Percentiles rank a stretch among this genome's conserved stretches.
Conservation (phyloP, 2,113 vertebrate species). For the Lucifuga dentata region DNA sequence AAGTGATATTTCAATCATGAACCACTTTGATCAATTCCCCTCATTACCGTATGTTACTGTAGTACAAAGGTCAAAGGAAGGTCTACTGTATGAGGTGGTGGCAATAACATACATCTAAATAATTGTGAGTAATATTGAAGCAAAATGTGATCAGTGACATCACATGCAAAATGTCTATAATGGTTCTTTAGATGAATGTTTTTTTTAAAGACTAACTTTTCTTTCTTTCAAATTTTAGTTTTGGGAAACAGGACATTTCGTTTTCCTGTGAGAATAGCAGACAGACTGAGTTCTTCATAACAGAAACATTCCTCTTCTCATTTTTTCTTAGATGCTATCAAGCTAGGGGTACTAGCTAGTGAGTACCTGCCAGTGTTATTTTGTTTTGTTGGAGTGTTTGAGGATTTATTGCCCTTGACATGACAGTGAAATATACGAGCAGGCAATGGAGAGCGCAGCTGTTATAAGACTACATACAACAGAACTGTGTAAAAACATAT, state of each 20-base stretch:
- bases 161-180: conserved; percentile 9
- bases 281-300: background rate
- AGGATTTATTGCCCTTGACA: background rate
- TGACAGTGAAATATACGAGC: background rate
- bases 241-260: background rate
- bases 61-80: conserved; percentile 19
- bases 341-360: background rate
- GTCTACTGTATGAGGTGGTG: too few species aligned
- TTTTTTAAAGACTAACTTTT: background rate
- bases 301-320: background rate
- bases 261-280: background rate
- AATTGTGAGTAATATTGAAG: too few species aligned
- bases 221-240: background rate
- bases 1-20: conserved; percentile 29
- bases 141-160: background rate
- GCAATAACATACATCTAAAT: too few species aligned
- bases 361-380: background rate
- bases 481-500: background rate
- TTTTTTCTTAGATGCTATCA: too few species aligned
- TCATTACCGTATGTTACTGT: background rate
- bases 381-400: background rate
- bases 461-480: background rate
- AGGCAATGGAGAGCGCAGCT: background rate
- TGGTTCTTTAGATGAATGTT: background rate
- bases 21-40: background rate